Conservation (phyloP, 2,797 vertebrate species). For the Pseudocheirus occidentalis region DNA sequence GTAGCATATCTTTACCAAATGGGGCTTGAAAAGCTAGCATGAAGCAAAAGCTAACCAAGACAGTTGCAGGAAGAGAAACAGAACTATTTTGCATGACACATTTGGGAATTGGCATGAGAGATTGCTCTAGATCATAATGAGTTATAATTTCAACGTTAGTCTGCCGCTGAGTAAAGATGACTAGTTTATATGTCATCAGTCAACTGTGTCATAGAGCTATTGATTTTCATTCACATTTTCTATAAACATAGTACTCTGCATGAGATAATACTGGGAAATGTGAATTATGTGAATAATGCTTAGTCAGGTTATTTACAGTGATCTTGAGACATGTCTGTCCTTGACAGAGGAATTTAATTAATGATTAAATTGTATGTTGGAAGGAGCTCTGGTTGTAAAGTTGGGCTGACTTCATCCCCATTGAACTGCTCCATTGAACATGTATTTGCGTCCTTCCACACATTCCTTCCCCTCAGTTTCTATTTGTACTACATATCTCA, state of each 20-base stretch:
- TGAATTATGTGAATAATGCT: background rate
- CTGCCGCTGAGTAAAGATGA: conserved; percentile 62
- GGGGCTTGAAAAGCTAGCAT: conserved; percentile 17
- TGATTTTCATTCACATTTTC: conserved; percentile 37
- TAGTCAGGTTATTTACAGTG: background rate
- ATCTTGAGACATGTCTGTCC: background rate
- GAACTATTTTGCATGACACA: conserved; percentile 65
- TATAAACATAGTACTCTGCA: background rate
- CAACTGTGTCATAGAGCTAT: conserved; percentile 26
- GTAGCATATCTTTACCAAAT: conserved; percentile 59
- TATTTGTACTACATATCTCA: background rate
- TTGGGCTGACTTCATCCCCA: background rate
- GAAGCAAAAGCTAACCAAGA: conserved; percentile 54
- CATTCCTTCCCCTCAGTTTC: background rate
- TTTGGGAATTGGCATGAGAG: conserved; percentile 52
- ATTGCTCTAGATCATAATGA: conserved; percentile 64
- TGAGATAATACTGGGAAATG: background rate
- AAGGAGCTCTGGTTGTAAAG: background rate
- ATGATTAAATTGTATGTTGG: background rate
- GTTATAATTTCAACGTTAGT: conserved; percentile 56
- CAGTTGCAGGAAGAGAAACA: conserved; percentile 60
- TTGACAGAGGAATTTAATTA: background rate
- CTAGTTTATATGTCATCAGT: conserved; percentile 62
- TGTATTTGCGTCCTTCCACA: background rate
- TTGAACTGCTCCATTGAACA: background rate